phyloP scores from a whole-genome alignment of 2,888 invertebrate species.

The Acrobasis repandana region DNA sequence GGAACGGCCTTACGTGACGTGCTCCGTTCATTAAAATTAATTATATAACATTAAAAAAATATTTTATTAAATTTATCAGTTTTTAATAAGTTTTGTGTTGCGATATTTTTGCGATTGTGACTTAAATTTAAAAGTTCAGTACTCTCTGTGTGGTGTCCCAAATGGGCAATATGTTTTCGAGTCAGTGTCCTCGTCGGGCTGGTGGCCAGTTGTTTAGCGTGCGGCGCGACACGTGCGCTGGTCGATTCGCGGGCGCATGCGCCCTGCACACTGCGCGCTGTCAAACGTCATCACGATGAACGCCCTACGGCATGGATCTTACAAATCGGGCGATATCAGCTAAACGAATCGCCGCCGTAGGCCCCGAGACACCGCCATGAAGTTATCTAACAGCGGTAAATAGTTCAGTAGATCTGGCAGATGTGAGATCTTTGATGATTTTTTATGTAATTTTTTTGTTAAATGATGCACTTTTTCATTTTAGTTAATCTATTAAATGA shows the following conservation, averaged over 20 bases:
- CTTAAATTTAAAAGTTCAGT: not conserved
- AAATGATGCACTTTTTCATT: not conserved
- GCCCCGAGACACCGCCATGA: conserved; percentile 3
- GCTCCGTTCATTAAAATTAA: not conserved
- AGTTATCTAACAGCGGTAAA: conserved; percentile 41
- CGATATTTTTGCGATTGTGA: conserved; percentile 20
- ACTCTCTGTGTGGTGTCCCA: conserved; percentile 18
- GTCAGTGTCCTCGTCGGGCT: conserved; percentile 29
- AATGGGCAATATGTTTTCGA: conserved; percentile 27
- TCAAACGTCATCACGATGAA: conserved; percentile 48
- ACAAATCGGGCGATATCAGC: not conserved
- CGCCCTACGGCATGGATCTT: conserved; percentile 12
- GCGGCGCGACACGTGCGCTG: conserved; percentile 62
- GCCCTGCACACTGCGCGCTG: conserved; percentile 38
- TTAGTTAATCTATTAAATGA: too few species aligned
- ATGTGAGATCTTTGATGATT: not conserved
- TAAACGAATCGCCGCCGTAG: not conserved
- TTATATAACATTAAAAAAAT: not conserved
- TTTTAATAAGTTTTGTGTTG: not conserved
- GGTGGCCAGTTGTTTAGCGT: conserved; percentile 46
- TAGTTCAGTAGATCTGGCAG: not conserved
- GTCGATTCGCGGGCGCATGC: conserved; percentile 72
- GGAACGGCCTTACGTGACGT: not conserved
- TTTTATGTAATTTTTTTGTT: not conserved
- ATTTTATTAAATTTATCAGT: not conserved